Evolutionary conservation across 23 tunicate genomes (phyloP), one percentile per base, ranked within the genome.

Genomic region (Trididemnum miniatum): DNA sequence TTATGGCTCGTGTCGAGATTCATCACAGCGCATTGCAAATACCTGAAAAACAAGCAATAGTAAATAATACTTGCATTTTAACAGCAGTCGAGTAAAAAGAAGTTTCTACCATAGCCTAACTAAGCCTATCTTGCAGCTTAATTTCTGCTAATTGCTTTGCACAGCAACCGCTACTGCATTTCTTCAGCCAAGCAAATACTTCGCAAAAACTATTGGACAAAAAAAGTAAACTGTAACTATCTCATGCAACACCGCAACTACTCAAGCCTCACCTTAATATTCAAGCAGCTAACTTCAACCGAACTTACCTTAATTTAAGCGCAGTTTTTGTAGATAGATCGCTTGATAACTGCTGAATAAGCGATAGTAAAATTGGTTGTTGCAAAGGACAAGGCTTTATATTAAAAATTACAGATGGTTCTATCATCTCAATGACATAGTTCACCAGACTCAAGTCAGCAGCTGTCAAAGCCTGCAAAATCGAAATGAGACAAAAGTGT

Each of bases 21-120:
- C 97, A 91, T 91, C 0, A 91, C 97, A 7, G 97, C 97, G 76
- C 86, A 90, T 82, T 91, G 87, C 50, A 91, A 51, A 71, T 85
- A 91, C 54, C 97, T 91, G 82, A 32, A 35, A 32, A 29, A 39
- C n/a, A n/a, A n/a, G n/a, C n/a, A n/a, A n/a, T n/a, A n/a, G n/a
- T n/a, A n/a, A n/a, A n/a, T n/a, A n/a, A n/a, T n/a, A n/a, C n/a
- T n/a, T n/a, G n/a, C n/a, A n/a, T n/a, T n/a, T n/a, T n/a, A n/a
- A n/a, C n/a, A n/a, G n/a, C n/a, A n/a, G n/a, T n/a, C n/a, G n/a
- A n/a, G n/a, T n/a, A n/a, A n/a, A n/a, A n/a, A n/a, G n/a, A n/a
- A n/a, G n/a, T n/a, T n/a, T n/a, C n/a, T n/a, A n/a, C n/a, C n/a
- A n/a, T n/a, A n/a, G n/a, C n/a, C n/a, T n/a, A n/a, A n/a, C n/a